Conservation (phyloP, 2,888 invertebrate species). For the Autographa pulchrina region DNA sequence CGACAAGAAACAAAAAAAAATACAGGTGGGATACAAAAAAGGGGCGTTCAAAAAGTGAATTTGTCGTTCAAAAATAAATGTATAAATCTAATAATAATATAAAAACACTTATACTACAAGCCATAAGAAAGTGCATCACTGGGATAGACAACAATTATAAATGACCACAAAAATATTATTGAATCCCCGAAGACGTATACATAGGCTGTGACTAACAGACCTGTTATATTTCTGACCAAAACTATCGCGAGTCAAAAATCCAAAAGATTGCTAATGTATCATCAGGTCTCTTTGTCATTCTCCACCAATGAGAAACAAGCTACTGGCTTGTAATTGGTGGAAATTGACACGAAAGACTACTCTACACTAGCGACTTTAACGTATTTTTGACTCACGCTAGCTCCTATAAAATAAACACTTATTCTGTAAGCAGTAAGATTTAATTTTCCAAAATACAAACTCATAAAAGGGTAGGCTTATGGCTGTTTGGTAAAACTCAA, state of each 20-base stretch:
- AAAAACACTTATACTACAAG: constrained; percentile 63
- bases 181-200: constrained; percentile 54
- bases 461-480: not conserved
- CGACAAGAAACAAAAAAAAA: constrained; percentile 9
- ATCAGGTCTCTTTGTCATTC: no score
- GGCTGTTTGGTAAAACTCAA: not conserved
- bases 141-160: constrained; percentile 73
- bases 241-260: no score
- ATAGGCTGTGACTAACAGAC: not conserved
- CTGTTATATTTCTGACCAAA: not conserved
- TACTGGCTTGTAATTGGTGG: no score
- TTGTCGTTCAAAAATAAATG: constrained; percentile 40
- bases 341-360: no score
- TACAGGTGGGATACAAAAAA: constrained; percentile 34
- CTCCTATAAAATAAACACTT: not conserved
- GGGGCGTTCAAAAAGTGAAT: constrained; percentile 57
- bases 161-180: constrained; percentile 66
- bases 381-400: no score
- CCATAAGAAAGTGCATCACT: constrained; percentile 61
- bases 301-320: no score
- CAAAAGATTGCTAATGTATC: no score
- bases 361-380: no score
- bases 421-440: not conserved
- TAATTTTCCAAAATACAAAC: not conserved
- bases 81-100: constrained; percentile 42